These are phyloP conservation scores for Holocentrus rufus DNA, from an alignment of 2,797 vertebrate species.

Conservation along the genomic window DNA sequence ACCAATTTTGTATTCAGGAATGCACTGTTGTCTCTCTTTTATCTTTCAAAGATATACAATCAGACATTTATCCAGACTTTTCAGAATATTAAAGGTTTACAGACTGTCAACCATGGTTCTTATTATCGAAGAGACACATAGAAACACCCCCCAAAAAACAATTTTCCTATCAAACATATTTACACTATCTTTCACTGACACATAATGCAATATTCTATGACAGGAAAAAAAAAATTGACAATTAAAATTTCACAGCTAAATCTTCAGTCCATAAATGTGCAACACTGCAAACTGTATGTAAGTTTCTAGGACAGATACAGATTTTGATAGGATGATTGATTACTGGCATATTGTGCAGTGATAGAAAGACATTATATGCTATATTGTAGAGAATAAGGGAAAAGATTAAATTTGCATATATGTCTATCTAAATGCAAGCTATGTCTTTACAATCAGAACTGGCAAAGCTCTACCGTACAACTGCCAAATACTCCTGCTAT, in stretches of 20 bases:
- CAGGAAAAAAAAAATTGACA: background rate
- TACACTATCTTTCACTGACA: background rate
- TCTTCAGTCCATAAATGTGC: background rate
- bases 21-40: background rate
- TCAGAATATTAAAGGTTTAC: background rate
- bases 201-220: background rate
- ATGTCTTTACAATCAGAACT: conserved; percentile 27
- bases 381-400: conserved; percentile 15
- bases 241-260: background rate
- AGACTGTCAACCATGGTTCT: background rate
- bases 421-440: conserved; percentile 21
- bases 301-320: background rate
- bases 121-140: background rate
- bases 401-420: background rate
- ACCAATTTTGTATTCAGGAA: background rate
- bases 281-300: background rate
- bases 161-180: background rate
- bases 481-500: conserved; percentile 37
- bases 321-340: conserved; percentile 4
- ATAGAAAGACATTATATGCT: background rate
- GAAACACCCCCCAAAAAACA: background rate
- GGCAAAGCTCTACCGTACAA: conserved; percentile 42
- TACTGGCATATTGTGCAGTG: background rate
- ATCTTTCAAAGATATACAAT: conserved; percentile 7
- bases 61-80: background rate